Conservation (phyloP, 2,888 invertebrate genomes). For the Uropetala carovei region DNA sequence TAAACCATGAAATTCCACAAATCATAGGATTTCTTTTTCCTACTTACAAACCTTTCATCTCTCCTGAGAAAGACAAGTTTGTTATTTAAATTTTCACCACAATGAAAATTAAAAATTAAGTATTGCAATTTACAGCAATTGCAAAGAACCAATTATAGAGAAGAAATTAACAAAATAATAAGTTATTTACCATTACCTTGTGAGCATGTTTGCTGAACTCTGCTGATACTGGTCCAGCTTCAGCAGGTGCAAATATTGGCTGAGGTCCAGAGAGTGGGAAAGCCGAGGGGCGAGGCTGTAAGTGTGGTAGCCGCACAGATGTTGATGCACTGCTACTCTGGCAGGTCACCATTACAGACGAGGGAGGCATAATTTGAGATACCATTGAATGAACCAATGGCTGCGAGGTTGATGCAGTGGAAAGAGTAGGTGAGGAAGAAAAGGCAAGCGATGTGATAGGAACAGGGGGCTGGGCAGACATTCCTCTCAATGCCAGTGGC, state of each 20-base stretch:
- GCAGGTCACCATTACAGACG: slow-evolving; percentile 45
- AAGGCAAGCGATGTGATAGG: neutral
- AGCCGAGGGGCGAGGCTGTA: slow-evolving; percentile 65
- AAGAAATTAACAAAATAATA: neutral
- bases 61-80: no score
- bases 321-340: neutral
- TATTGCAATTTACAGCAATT: neutral
- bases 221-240: slow-evolving; percentile 79
- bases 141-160: no score
- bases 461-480: neutral
- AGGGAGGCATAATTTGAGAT: slow-evolving; percentile 26
- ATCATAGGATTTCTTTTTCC: no score
- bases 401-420: slow-evolving; percentile 7
- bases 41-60: no score
- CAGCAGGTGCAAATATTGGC: slow-evolving; percentile 67
- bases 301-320: slow-evolving; percentile 61
- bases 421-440: neutral
- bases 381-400: slow-evolving; percentile 40
- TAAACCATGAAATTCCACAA: no score
- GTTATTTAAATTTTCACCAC: no score
- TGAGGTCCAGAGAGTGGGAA: slow-evolving; percentile 64
- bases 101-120: neutral
- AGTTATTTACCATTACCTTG: slow-evolving; percentile 75
- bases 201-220: slow-evolving; percentile 79
- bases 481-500: neutral